Percentiles rank a stretch among this genome's conserved stretches.
phyloP scores from a whole-genome alignment of 30 jellyfish, hydroid and myxozoan genomes.

The Aurelia sp. region DNA sequence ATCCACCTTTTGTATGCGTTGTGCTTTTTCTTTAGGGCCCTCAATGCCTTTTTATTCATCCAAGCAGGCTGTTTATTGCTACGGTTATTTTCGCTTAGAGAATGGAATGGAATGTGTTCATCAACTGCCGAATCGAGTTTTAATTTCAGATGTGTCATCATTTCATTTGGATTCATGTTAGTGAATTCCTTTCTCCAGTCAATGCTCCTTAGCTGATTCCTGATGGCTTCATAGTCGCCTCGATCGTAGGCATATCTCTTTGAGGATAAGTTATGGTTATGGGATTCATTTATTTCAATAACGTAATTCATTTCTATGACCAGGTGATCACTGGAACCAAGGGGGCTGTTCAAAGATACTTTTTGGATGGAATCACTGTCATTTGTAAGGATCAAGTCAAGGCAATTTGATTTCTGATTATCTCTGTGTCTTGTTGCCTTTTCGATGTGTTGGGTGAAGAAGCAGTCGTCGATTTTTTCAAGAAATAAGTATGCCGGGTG shows the following conservation, averaged over 20 bases:
- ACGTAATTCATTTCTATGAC: not conserved
- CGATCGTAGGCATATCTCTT: slow-evolving; percentile 19
- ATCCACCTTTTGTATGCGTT: no score
- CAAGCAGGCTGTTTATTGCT: no score
- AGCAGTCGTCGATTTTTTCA: slow-evolving; percentile 11
- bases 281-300: not conserved
- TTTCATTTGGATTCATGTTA: not conserved
- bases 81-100: not conserved
- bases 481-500: not conserved
- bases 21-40: no score
- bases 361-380: not conserved
- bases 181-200: slow-evolving; percentile 20
- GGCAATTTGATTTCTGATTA: slow-evolving; percentile 17
- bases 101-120: not conserved
- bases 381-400: slow-evolving; percentile 17
- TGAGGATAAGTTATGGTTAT: not conserved
- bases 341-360: not conserved
- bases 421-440: slow-evolving; percentile 28
- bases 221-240: slow-evolving; percentile 1
- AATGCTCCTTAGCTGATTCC: not conserved
- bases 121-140: not conserved
- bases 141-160: not conserved
- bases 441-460: slow-evolving; percentile 31
- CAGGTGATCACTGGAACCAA: slow-evolving; percentile 32
- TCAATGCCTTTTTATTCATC: no score